phyloP scores from a whole-genome alignment of 53 echinoderm and acorn worm species.

The Luidia sarsii region DNA sequence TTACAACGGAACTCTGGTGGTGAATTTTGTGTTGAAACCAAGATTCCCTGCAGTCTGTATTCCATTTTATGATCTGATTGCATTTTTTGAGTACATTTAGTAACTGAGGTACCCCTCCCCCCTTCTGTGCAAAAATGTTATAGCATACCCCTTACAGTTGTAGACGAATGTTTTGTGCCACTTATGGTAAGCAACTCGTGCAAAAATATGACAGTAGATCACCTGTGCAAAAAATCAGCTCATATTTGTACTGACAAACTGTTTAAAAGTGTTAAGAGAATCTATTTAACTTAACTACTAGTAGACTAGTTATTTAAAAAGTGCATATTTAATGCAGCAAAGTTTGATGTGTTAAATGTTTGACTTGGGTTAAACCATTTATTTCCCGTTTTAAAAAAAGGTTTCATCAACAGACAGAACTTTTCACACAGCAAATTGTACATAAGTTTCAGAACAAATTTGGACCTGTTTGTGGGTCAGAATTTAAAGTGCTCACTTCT shows the following conservation, averaged over 20 bases:
- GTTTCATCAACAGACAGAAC: too few species aligned
- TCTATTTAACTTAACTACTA: constrained; percentile 17
- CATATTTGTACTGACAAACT: constrained; percentile 31
- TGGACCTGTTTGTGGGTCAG: too few species aligned
- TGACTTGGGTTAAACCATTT: constrained; percentile 4
- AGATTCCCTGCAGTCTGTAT: too few species aligned
- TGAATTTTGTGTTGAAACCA: too few species aligned
- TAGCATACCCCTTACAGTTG: too few species aligned
- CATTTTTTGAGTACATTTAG: too few species aligned
- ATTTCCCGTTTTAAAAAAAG: not conserved
- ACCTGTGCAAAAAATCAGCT: constrained; percentile 42
- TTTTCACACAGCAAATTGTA: too few species aligned
- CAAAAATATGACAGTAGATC: constrained; percentile 34
- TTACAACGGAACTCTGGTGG: too few species aligned
- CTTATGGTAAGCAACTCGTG: constrained; percentile 41
- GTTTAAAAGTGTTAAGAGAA: constrained; percentile 23
- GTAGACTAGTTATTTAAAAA: constrained; percentile 40
- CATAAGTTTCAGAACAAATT: too few species aligned
- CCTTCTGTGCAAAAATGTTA: constrained; percentile 22
- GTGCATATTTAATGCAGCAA: constrained; percentile 25
- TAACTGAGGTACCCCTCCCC: too few species aligned
- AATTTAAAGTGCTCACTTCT: too few species aligned
- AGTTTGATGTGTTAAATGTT: constrained; percentile 38
- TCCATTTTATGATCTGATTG: too few species aligned
- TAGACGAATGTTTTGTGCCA: constrained; percentile 36